A percentile compares a stretch with the other conserved stretches of the same genome.
Conservation (phyloP, 2,797 vertebrate species). For the Sebastes ruberrimus region DNA sequence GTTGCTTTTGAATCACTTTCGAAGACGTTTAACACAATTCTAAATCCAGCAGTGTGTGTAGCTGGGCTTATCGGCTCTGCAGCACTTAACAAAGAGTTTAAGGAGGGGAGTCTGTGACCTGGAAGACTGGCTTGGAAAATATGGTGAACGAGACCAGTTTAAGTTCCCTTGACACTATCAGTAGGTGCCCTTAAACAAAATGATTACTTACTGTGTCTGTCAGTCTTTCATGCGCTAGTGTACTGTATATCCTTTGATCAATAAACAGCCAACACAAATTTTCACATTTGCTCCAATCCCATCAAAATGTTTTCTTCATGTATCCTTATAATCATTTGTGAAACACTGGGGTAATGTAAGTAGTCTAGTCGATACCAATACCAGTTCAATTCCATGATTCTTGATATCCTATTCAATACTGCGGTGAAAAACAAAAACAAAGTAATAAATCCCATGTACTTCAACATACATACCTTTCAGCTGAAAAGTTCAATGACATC, state of each 20-base stretch:
- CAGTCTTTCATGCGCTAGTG: not conserved
- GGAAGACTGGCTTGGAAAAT: not conserved
- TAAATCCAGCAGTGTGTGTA: slow-evolving; percentile 10
- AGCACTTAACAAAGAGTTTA: slow-evolving; percentile 4
- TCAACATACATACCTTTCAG: not conserved
- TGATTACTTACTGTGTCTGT: not conserved
- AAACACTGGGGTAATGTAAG: not conserved
- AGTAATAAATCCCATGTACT: not conserved
- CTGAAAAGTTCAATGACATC: not conserved
- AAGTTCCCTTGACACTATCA: not conserved
- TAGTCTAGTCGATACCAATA: not conserved
- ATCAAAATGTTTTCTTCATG: not conserved
- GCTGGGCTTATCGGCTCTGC: not conserved
- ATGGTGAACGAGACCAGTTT: not conserved
- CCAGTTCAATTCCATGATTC: not conserved
- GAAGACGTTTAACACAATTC: slow-evolving; percentile 15
- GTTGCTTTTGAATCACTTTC: slow-evolving; percentile 44
- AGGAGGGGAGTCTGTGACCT: not conserved
- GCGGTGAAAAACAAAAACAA: too few species aligned
- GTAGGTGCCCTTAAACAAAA: not conserved
- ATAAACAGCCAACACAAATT: not conserved
- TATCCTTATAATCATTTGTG: not conserved
- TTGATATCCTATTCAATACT: not conserved
- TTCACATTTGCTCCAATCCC: too few species aligned
- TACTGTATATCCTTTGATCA: not conserved